Evolutionary conservation across 2,797 vertebrate genomes (phyloP).

Genomic region (Thaleichthys pacificus): DNA sequence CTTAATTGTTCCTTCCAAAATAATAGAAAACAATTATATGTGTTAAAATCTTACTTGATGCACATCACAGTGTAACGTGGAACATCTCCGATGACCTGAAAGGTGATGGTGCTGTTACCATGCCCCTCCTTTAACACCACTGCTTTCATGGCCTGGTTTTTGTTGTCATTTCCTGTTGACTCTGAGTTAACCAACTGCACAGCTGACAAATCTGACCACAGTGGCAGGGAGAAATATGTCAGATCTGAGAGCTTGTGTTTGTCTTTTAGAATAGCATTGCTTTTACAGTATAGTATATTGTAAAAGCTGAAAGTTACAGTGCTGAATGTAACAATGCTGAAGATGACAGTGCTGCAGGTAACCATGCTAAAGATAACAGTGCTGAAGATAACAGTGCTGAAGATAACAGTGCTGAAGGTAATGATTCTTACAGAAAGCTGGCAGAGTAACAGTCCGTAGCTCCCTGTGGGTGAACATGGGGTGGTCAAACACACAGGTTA

Average conservation of each 20-base stretch:
- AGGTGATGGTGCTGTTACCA: conserved; percentile 36
- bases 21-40: background rate
- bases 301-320: background rate
- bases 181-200: conserved; percentile 38
- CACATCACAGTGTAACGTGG: conserved; percentile 66
- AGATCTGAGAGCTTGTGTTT: background rate
- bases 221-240: conserved; percentile 6
- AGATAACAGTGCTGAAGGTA: background rate
- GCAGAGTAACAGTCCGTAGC: conserved; percentile 52
- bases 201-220: conserved; percentile 62
- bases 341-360: too few relatives aligned
- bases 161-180: conserved; percentile 8
- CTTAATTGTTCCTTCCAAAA: background rate
- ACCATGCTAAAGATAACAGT: too few relatives aligned
- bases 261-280: background rate
- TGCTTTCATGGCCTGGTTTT: conserved; percentile 15
- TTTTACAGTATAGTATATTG: background rate
- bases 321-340: too few relatives aligned
- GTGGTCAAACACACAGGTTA: conserved; percentile 70
- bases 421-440: conserved; percentile 65
- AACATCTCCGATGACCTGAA: conserved; percentile 62
- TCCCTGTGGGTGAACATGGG: conserved; percentile 54
- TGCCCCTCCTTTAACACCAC: conserved; percentile 63
- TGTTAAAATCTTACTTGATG: conserved; percentile 64
- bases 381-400: too few relatives aligned